Evolutionary conservation across 2,888 invertebrate genomes (phyloP).

Genomic region (Phania funesta): DNA sequence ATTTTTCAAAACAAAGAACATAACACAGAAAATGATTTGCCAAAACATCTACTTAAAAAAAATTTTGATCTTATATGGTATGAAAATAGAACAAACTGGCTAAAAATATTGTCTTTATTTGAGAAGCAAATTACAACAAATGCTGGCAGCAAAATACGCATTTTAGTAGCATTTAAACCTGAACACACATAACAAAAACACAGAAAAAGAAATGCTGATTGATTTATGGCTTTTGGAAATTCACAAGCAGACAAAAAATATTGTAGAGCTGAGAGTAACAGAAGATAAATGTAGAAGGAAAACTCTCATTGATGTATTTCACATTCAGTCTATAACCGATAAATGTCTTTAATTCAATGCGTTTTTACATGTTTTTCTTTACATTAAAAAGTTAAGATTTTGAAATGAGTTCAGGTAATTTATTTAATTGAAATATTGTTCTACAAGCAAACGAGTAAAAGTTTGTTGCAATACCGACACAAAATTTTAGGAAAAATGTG

Average conservation of each 20-base stretch:
- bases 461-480: neutral
- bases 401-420: neutral
- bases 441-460: neutral
- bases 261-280: neutral
- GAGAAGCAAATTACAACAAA: neutral
- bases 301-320: neutral
- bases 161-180: slow-evolving; percentile 7
- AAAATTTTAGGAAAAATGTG: neutral
- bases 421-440: slow-evolving; percentile 6
- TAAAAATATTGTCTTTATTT: neutral
- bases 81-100: neutral
- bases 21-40: too few relatives aligned
- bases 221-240: slow-evolving; percentile 42
- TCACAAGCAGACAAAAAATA: neutral
- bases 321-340: too few relatives aligned
- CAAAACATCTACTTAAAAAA: too few relatives aligned
- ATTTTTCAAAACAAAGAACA: too few relatives aligned
- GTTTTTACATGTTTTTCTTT: too few relatives aligned
- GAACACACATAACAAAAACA: neutral
- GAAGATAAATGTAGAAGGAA: neutral
- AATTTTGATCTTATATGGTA: too few relatives aligned
- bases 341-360: slow-evolving; percentile 19
- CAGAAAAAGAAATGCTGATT: slow-evolving; percentile 7
- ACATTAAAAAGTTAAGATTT: too few relatives aligned
- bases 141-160: neutral